phyloP scores from a whole-genome alignment of 1,140 invertebrate genomes.

The Bombus fervidus region DNA sequence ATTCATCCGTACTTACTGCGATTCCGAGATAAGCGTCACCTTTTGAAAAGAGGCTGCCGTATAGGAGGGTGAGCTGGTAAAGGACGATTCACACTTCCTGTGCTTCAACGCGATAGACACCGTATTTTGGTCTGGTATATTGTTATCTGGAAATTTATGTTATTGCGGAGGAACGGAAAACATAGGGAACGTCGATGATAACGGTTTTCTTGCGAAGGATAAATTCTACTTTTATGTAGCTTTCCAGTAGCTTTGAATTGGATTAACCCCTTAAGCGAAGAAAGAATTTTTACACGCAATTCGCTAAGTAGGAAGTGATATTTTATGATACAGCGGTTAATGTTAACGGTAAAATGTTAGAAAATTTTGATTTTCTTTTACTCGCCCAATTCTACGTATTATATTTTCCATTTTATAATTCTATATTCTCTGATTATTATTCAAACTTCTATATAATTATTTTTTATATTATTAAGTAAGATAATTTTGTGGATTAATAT shows the following conservation, averaged over 20 bases:
- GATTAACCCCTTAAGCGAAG: background rate
- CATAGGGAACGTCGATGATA: background rate
- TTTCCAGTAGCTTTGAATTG: background rate
- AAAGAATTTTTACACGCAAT: background rate
- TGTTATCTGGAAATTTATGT: constrained; percentile 6
- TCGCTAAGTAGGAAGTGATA: background rate
- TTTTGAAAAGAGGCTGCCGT: background rate
- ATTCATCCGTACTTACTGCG: constrained; percentile 14
- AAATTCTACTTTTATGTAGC: background rate
- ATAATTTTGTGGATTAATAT: no score
- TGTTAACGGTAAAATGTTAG: background rate
- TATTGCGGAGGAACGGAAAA: background rate
- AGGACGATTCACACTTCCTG: background rate
- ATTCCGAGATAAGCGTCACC: constrained; percentile 18
- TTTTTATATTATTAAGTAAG: no score
- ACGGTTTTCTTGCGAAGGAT: background rate
- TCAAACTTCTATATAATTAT: no score
- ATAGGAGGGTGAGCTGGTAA: background rate
- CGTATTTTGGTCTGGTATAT: constrained; percentile 2
- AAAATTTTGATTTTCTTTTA: background rate
- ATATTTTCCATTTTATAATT: no score
- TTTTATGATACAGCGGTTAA: background rate
- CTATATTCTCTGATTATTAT: no score
- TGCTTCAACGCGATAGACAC: background rate
- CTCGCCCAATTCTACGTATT: no score